Base-by-base conservation (phyloP, 2,888 invertebrate species). In the Proisotoma minuta region DNA sequence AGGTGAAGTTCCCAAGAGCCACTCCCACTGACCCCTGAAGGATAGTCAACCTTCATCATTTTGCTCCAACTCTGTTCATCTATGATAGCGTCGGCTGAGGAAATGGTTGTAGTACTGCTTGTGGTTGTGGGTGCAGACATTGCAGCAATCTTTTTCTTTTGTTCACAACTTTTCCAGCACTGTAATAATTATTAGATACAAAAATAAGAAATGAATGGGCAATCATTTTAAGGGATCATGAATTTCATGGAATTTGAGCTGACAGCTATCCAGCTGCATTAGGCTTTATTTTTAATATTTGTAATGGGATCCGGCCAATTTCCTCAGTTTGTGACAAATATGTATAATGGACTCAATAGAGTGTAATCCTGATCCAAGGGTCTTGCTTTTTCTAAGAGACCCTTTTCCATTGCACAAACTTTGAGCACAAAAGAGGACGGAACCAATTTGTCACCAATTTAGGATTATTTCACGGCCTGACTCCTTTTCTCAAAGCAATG, bases 111-210 rank as follows among this genome's bases (percentile, higher is more conserved):
- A n/a, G 56, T 3, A 22, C 39, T 10, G 40, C 5, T 18, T 15
- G 43, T 43, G 4, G 56, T 56, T 43, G 5, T 43, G 43, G 43
- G 8, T 8, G 43, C 18, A 20, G 43, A 43, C 8, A 43, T 15
- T 43, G 43, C 43, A 43, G 43, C 43, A 43, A 43, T 8, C 8
- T 24, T 85, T 77, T 86, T 85, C 68, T 87, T 82, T 73, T 85
- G 81, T 77, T 86, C 86, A 80, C 87, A 87, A 77, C 85, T 86
- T 79, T 86, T 85, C 87, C 87, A 87, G 77, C 87, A 87, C 87
- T 87, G 84, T 27, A 79, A 85, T 82, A 81, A 81, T n/a, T n/a
- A n/a, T n/a, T n/a, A n/a, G n/a, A n/a, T n/a, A n/a, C n/a, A n/a
- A n/a, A n/a, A n/a, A n/a, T n/a, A n/a, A n/a, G n/a, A n/a, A n/a